A percentile compares a stretch with the other conserved stretches of the same genome.
phyloP scores from a whole-genome alignment of 2,113 vertebrate species.

The Pogonocichla stellata region DNA sequence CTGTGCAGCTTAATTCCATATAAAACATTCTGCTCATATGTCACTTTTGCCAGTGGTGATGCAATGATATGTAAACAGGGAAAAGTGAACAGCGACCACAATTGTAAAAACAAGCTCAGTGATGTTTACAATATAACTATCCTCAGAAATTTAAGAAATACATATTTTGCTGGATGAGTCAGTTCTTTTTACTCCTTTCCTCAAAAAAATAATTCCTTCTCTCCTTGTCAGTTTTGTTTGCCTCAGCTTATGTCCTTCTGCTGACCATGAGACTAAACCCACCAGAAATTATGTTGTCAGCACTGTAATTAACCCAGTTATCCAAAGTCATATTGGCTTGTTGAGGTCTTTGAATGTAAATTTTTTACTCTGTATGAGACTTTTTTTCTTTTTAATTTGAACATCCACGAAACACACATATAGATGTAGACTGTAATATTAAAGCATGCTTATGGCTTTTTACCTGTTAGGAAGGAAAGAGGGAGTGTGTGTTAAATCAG shows the following conservation, averaged over 20 bases:
- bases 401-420: not conserved
- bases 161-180: not conserved
- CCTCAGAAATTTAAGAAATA: not conserved
- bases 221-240: not conserved
- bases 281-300: not conserved
- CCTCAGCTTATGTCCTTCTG: not conserved
- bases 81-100: not conserved
- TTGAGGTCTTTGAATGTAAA: not conserved
- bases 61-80: not conserved
- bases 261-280: not conserved
- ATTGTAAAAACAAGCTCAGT: not conserved
- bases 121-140: not conserved
- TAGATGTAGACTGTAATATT: not conserved
- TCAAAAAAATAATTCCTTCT: not conserved
- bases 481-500: not conserved
- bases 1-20: not conserved
- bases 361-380: not conserved
- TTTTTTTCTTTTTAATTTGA: not conserved
- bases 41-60: not conserved
- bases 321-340: not conserved
- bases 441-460: not conserved
- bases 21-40: not conserved
- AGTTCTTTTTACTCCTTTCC: not conserved
- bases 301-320: not conserved
- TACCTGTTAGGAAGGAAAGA: not conserved